These are phyloP conservation scores for Pilophorus perplexus DNA, from an alignment of 2,888 invertebrate species.

Conservation along the genomic window DNA sequence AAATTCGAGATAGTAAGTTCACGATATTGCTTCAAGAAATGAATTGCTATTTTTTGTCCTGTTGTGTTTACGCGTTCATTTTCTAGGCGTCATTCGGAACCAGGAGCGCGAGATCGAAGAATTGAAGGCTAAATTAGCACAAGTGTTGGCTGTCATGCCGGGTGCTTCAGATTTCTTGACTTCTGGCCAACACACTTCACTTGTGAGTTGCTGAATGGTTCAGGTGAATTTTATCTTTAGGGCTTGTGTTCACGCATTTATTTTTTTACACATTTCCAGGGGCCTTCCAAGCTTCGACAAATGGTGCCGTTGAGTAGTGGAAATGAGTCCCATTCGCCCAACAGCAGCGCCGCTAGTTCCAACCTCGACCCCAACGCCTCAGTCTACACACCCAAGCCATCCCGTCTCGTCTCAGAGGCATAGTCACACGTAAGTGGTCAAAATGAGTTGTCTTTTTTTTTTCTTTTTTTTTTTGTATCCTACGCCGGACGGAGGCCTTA, in stretches of 20 bases:
- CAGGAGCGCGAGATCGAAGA: constrained; percentile 91
- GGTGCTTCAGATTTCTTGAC: constrained; percentile 57
- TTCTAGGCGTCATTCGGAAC: constrained; percentile 73
- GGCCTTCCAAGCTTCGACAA: constrained; percentile 34
- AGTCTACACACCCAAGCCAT: constrained; percentile 78
- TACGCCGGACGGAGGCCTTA: no score
- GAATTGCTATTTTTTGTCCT: no score
- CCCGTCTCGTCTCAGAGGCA: constrained; percentile 46
- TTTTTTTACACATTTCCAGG: no score
- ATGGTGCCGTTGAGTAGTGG: constrained; percentile 48
- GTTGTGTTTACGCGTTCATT: no score
- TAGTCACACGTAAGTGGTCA: constrained; percentile 37
- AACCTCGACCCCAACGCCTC: constrained; percentile 87
- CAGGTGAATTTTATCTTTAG: background rate
- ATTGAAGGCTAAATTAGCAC: constrained; percentile 85
- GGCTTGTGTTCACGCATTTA: no score
- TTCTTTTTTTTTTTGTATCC: no score
- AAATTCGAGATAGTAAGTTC: constrained; percentile 75
- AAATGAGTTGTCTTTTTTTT: no score
- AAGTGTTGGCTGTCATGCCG: constrained; percentile 90
- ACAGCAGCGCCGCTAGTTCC: constrained; percentile 32
- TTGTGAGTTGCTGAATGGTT: constrained; percentile 12
- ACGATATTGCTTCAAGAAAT: background rate
- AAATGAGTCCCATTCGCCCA: constrained; percentile 28
- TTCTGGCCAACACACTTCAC: constrained; percentile 24